These are phyloP conservation scores for Encarsia formosa DNA, from an alignment of 2,888 invertebrate species.

Conservation along the genomic window DNA sequence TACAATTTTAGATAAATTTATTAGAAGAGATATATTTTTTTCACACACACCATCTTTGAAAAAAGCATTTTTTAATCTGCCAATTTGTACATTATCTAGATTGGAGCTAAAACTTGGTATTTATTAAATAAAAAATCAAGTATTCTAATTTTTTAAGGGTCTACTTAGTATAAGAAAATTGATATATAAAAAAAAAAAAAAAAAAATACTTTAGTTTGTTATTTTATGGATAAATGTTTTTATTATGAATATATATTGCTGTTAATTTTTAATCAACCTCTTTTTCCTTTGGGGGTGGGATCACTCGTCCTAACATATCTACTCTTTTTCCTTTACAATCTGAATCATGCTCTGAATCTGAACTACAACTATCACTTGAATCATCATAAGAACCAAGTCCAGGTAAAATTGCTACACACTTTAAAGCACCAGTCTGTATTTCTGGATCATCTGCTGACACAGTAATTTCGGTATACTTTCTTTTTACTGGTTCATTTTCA, in stretches of 20 bases:
- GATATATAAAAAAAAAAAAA: too few species aligned
- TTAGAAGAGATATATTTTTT: constrained; percentile 15
- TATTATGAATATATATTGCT: constrained; percentile 21
- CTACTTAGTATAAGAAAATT: neutral
- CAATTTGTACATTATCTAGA: constrained; percentile 13
- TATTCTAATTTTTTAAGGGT: neutral
- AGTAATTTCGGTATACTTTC: neutral
- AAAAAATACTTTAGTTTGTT: constrained; percentile 20
- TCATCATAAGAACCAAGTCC: constrained; percentile 77
- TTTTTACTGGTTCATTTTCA: constrained; percentile 16
- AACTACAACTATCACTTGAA: constrained; percentile 66
- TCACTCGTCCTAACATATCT: constrained; percentile 51
- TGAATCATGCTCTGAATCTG: constrained; percentile 64
- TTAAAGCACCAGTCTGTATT: constrained; percentile 46
- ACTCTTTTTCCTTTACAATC: constrained; percentile 37
- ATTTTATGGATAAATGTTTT: constrained; percentile 23
- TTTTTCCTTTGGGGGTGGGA: constrained; percentile 7
- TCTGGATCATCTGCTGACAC: constrained; percentile 14
- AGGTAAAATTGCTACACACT: constrained; percentile 76
- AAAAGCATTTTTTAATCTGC: constrained; percentile 10
- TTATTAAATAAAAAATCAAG: constrained; percentile 11
- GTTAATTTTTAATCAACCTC: constrained; percentile 13
- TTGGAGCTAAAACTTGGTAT: constrained; percentile 17
- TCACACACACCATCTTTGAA: constrained; percentile 1
- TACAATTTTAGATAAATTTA: constrained; percentile 14